Evolutionary conservation across 2,888 invertebrate genomes (phyloP), one percentile per base, ranked within the genome.

Genomic region (Nephrocerus scutellatus): DNA sequence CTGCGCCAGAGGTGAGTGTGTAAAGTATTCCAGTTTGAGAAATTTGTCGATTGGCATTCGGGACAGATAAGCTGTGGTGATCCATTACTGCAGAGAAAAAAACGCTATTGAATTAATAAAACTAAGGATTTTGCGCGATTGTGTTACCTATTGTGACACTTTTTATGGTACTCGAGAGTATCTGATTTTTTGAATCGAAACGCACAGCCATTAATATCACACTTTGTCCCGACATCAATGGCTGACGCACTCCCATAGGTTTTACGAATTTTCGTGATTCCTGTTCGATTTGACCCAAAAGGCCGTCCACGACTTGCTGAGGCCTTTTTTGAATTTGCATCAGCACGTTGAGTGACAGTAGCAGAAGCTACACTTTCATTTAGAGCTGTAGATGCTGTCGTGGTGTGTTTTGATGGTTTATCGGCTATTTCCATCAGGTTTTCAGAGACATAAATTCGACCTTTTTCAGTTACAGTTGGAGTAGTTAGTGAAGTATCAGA

Each of bases 1-100:
- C 69, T 57, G 33, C 81, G 75, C 89, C 89, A 90, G 30, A 89
- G 68, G 59, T 90, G 90, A 4, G 80, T 77, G 43, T 83, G 80
- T n/a, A 87, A 59, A 0, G 75, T 72, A 50, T 80, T 79, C 73
- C 84, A 84, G 7, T 73, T 73, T 2, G 57, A 62, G 23, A 64
- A 66, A 31, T 59, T 55, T 8, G 50, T 57, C 1, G 71, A 59
- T 20, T 51, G 67, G 61, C 88, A 88, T 57, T 84, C 81, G 0
- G 75, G 76, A 63, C 88, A 88, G 19, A 60, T 47, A 56, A 63
- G 62, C 1, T 59, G 47, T 10, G 53, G 60, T 2, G 49, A 36
- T 16, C 23, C 25, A 14, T 49, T 46, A 14, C 53, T 51, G 15
- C 28, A 42, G 22, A 30, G 16, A 22, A 13, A 35, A 24, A 31